Evolutionary conservation across 2,888 invertebrate species (phyloP).

Genomic region (Notodonta ziczac): DNA sequence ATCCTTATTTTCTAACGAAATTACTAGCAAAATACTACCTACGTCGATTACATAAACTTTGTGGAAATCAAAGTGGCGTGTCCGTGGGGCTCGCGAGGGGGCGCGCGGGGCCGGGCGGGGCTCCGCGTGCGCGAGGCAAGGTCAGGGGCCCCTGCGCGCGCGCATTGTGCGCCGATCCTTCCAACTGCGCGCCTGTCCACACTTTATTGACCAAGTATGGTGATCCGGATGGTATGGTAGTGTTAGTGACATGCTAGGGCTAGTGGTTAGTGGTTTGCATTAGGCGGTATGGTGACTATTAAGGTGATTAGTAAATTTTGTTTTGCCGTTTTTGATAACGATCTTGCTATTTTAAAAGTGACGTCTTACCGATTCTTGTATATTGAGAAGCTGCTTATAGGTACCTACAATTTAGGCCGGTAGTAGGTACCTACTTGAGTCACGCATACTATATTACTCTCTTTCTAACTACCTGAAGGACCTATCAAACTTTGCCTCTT

Average conservation of each 20-base stretch:
- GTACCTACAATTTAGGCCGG: no score
- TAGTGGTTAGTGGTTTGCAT: conserved; percentile 5
- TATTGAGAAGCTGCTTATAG: no score
- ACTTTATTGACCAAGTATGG: conserved; percentile 51
- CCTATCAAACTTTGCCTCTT: no score
- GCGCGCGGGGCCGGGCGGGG: conserved; percentile 42
- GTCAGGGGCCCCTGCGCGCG: conserved; percentile 73
- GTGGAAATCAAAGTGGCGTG: conserved; percentile 65
- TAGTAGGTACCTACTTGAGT: no score
- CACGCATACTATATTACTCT: no score
- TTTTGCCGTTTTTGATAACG: no score
- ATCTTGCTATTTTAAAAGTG: no score
- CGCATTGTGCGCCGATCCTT: conserved; percentile 52
- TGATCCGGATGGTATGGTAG: background rate
- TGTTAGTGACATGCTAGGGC: conserved; percentile 25
- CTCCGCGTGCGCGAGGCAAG: conserved; percentile 62
- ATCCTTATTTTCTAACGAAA: conserved; percentile 37
- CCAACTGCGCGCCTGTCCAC: conserved; percentile 43
- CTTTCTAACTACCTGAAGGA: no score
- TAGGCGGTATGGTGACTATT: background rate
- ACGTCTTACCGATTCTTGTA: no score
- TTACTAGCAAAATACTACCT: conserved; percentile 45
- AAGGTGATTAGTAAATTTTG: background rate
- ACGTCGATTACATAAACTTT: conserved; percentile 62
- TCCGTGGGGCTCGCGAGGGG: conserved; percentile 43